A percentile compares a stretch with the other conserved stretches of the same genome.
These are phyloP conservation scores for Carcharodon carcharias DNA, from an alignment of 2,797 vertebrate species.

Conservation along the genomic window DNA sequence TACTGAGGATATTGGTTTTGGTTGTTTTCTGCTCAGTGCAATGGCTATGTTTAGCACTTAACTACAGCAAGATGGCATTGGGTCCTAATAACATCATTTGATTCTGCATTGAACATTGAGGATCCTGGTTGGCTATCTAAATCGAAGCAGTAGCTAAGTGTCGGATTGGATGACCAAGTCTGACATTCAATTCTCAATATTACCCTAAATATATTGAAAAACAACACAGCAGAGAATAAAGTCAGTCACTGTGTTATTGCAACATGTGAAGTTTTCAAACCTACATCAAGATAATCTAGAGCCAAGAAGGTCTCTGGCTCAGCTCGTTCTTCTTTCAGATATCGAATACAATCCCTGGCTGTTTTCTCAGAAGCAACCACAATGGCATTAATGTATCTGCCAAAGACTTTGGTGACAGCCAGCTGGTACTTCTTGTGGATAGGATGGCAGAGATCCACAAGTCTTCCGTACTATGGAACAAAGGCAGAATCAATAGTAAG, in stretches of 20 bases:
- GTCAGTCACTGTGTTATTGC: not conserved
- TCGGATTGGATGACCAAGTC: not conserved
- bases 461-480: constrained; percentile 71
- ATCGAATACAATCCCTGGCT: constrained; percentile 77
- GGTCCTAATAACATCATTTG: not conserved
- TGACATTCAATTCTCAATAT: not conserved
- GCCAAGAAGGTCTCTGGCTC: constrained; percentile 90
- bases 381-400: constrained; percentile 74
- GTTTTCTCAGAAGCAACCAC: constrained; percentile 76
- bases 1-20: not conserved
- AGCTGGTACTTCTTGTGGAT: constrained; percentile 92
- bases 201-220: not conserved
- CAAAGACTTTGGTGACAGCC: constrained; percentile 85
- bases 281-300: constrained; percentile 82
- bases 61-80: not conserved
- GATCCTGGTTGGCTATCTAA: not conserved
- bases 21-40: not conserved
- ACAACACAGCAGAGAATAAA: not conserved
- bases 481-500: constrained; percentile 31
- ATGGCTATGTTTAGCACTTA: not conserved
- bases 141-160: not conserved
- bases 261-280: constrained; percentile 44
- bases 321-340: constrained; percentile 76
- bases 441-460: constrained; percentile 83
- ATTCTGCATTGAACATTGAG: not conserved